Evolutionary conservation across 2,113 vertebrate genomes (phyloP).

Genomic region (Cranoglanis bouderius): DNA sequence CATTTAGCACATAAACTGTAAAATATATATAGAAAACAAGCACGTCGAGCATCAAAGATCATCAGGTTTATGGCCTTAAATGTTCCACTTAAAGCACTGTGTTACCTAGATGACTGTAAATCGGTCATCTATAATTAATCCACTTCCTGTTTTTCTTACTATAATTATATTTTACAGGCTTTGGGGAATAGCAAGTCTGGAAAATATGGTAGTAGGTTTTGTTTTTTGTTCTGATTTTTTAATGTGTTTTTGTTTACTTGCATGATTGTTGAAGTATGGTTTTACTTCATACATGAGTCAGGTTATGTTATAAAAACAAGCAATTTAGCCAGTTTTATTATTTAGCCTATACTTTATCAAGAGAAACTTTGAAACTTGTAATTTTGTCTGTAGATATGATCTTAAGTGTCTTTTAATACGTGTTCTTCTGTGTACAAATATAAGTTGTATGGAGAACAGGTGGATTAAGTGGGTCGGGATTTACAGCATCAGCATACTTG

Average conservation of each 20-base stretch:
- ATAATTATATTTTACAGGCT: background rate
- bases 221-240: too few species aligned
- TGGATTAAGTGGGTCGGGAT: too few species aligned
- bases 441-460: background rate
- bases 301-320: background rate
- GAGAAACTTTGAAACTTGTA: background rate
- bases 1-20: background rate
- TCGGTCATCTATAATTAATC: background rate
- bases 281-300: too few species aligned
- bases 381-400: background rate
- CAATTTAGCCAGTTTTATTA: background rate
- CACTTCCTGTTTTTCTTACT: background rate
- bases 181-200: background rate
- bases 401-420: too few species aligned
- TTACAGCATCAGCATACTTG: slow-evolving; percentile 63
- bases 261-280: too few species aligned
- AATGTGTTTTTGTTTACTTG: too few species aligned
- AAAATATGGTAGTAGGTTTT: too few species aligned
- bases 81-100: background rate
- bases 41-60: background rate
- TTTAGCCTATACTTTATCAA: background rate
- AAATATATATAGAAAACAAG: background rate
- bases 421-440: background rate
- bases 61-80: slow-evolving; percentile 9
- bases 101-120: background rate